These are phyloP conservation scores for Drosophila serrata DNA, from an alignment of 1,140 invertebrate species.

Conservation along the genomic window DNA sequence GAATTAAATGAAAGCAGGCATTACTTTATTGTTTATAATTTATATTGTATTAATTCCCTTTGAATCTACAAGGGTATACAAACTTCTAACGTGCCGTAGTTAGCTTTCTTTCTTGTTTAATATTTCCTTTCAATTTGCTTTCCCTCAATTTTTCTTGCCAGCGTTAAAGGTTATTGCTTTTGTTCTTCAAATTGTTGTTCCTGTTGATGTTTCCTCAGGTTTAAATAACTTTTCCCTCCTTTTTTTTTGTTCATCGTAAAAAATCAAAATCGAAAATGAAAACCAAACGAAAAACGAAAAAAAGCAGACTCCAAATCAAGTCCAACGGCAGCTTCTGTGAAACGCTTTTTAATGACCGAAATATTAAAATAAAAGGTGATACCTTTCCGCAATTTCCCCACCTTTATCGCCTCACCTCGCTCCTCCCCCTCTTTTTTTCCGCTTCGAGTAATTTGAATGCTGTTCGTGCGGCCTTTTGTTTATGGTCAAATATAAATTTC, in stretches of 20 bases:
- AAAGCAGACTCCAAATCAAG: slow-evolving; percentile 1
- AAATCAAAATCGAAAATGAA: slow-evolving; percentile 38
- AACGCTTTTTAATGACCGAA: slow-evolving; percentile 48
- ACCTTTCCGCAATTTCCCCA: slow-evolving; percentile 21
- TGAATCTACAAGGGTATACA: no score
- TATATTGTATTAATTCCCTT: no score
- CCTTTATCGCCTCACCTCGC: slow-evolving; percentile 14
- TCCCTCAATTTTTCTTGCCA: not conserved
- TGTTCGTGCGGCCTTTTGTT: slow-evolving; percentile 36
- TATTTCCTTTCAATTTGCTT: no score
- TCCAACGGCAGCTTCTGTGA: slow-evolving; percentile 16
- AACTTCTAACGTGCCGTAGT: no score
- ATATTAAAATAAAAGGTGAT: slow-evolving; percentile 54
- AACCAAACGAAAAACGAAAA: slow-evolving; percentile 10
- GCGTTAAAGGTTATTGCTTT: slow-evolving; percentile 34
- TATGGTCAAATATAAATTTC: slow-evolving; percentile 46
- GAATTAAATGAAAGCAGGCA: no score
- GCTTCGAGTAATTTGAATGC: slow-evolving; percentile 43
- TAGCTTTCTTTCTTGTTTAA: no score
- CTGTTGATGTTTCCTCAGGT: slow-evolving; percentile 6
- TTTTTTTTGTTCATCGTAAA: slow-evolving; percentile 14
- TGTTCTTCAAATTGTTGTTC: slow-evolving; percentile 30
- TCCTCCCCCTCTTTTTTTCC: slow-evolving; percentile 3
- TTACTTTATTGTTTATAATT: no score
- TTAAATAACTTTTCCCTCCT: not conserved